Percentiles rank a stretch among this genome's conserved stretches.
Conservation (phyloP, 2,797 vertebrate species). For the Picus viridis region DNA sequence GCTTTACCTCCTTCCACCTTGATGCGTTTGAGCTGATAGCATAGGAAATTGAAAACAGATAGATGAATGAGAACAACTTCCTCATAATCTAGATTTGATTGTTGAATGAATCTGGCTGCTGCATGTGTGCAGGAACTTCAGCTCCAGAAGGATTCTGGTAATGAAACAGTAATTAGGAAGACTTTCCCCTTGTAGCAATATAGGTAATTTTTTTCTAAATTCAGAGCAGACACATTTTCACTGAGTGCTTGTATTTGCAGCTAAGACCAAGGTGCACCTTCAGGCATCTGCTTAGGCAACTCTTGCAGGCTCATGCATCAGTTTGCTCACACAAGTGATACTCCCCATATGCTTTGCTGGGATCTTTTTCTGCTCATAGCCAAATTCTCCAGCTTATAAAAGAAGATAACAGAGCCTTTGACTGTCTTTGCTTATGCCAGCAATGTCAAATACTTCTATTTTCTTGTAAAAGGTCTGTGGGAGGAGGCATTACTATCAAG, state of each 20-base stretch:
- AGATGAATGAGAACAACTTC: background rate
- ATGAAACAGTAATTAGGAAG: background rate
- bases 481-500: background rate
- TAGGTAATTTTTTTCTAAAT: background rate
- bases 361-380: background rate
- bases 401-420: slow-evolving; percentile 38
- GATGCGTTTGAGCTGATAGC: slow-evolving; percentile 30
- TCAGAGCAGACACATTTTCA: background rate
- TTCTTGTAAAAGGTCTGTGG: slow-evolving; percentile 12
- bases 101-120: background rate
- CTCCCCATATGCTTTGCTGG: background rate
- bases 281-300: background rate
- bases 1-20: slow-evolving; percentile 64
- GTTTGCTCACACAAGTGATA: background rate
- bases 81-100: background rate
- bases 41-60: background rate
- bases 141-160: background rate
- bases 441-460: background rate
- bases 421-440: background rate
- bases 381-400: background rate
- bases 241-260: background rate
- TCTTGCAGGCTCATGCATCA: background rate
- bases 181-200: background rate
- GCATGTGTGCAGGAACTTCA: background rate
- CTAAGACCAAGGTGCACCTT: background rate